A percentile compares a stretch with the other conserved stretches of the same genome.
Evolutionary conservation across 30 jellyfish, hydroid and myxozoan species (phyloP).

Genomic region (Haliclystus octoradiatus): DNA sequence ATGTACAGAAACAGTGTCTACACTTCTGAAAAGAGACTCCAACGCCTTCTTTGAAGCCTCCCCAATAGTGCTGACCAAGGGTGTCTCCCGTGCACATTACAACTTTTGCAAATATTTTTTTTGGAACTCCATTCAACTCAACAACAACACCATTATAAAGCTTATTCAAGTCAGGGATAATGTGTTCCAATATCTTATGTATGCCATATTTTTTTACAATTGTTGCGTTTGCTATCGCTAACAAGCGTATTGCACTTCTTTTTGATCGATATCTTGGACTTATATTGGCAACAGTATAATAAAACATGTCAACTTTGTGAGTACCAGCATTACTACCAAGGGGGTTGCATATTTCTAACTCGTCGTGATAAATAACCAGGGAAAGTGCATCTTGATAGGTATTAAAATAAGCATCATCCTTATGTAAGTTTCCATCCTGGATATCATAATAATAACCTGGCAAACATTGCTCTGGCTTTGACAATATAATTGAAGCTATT

Average conservation of each 20-base stretch:
- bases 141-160: constrained; percentile 9
- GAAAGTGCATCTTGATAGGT: constrained; percentile 8
- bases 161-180: constrained; percentile 4
- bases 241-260: constrained; percentile 21
- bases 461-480: not conserved
- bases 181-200: constrained; percentile 8
- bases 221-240: constrained; percentile 18
- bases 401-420: constrained; percentile 13
- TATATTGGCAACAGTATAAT: constrained; percentile 17
- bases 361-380: constrained; percentile 15
- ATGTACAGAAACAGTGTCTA: constrained; percentile 18
- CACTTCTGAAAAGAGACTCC: constrained; percentile 35
- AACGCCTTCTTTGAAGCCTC: constrained; percentile 29
- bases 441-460: constrained; percentile 9
- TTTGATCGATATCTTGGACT: constrained; percentile 19
- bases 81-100: constrained; percentile 31
- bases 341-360: constrained; percentile 22
- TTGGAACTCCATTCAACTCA: constrained; percentile 4
- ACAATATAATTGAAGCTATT: not conserved
- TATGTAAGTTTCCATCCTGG: constrained; percentile 16
- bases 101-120: constrained; percentile 13
- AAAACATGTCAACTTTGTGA: constrained; percentile 23
- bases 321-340: constrained; percentile 25
- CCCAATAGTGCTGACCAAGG: constrained; percentile 28
- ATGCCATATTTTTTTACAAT: constrained; percentile 16